phyloP scores from a whole-genome alignment of 2,888 invertebrate species.

The Drosophila trichaetosa region DNA sequence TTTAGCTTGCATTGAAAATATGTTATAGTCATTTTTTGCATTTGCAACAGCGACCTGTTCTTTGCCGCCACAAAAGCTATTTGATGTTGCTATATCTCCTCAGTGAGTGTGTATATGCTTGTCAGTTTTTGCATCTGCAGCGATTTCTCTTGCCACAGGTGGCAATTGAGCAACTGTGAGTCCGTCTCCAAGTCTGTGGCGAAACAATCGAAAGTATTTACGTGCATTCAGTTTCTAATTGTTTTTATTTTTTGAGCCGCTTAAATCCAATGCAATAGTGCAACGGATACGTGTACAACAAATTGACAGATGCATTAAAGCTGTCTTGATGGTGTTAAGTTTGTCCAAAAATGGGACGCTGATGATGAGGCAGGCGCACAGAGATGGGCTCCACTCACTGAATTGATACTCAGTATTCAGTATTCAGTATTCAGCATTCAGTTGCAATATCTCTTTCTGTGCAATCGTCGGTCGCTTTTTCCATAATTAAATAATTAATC shows the following conservation, averaged over 20 bases:
- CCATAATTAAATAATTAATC: conserved; percentile 71
- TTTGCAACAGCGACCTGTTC: conserved; percentile 34
- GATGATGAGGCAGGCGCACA: neutral
- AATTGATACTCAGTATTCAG: neutral
- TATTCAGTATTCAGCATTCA: neutral
- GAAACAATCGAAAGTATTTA: conserved; percentile 55
- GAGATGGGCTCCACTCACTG: neutral
- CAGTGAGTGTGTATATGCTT: neutral
- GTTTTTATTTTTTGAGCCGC: conserved; percentile 10
- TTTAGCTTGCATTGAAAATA: conserved; percentile 5
- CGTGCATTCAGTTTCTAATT: conserved; percentile 38
- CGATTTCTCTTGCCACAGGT: conserved; percentile 36
- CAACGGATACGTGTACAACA: neutral
- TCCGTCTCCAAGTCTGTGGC: conserved; percentile 7
- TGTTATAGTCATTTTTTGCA: conserved; percentile 22
- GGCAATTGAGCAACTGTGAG: conserved; percentile 19
- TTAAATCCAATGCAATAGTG: conserved; percentile 16
- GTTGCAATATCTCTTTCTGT: conserved; percentile 8
- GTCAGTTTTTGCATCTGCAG: conserved; percentile 19
- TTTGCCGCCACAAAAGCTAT: conserved; percentile 5
- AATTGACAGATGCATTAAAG: conserved; percentile 8
- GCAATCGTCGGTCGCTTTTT: conserved; percentile 57
- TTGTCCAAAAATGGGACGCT: conserved; percentile 27
- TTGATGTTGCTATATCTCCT: neutral
- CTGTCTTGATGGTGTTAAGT: neutral